Evolutionary conservation across 2,797 vertebrate species (phyloP).

Genomic region (Cryptoblepharus egeriae): DNA sequence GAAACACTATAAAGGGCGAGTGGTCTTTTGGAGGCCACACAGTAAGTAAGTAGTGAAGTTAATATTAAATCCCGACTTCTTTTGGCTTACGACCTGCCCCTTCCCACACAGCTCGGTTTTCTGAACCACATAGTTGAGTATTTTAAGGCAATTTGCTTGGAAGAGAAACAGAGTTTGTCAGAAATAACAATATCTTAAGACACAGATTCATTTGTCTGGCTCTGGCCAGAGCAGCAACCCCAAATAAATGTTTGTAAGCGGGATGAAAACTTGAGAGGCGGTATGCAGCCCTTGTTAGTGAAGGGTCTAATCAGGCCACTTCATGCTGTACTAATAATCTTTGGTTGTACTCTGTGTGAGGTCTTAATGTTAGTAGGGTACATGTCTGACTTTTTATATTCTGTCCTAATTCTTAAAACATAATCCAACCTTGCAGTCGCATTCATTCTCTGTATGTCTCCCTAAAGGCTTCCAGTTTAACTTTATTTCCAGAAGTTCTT

Average conservation of each 20-base stretch:
- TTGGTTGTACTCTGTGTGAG: conserved; percentile 8
- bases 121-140: conserved; percentile 53
- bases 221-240: background rate
- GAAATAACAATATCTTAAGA: conserved; percentile 18
- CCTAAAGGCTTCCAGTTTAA: conserved; percentile 34
- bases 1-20: conserved; percentile 58
- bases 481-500: conserved; percentile 53
- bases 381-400: conserved; percentile 52
- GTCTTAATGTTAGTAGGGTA: conserved; percentile 39
- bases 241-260: conserved; percentile 18
- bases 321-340: conserved; percentile 36
- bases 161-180: conserved; percentile 33
- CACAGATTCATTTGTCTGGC: conserved; percentile 11
- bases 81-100: conserved; percentile 40
- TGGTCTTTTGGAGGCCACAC: conserved; percentile 71
- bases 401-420: conserved; percentile 19
- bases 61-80: conserved; percentile 63
- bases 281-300: background rate
- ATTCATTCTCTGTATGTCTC: conserved; percentile 9
- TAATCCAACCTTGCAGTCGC: conserved; percentile 2
- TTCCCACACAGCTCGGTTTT: conserved; percentile 43
- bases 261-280: conserved; percentile 20
- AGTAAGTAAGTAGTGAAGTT: conserved; percentile 64
- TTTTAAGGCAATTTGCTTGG: conserved; percentile 59
- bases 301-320: conserved; percentile 40